phyloP scores from a whole-genome alignment of 2,888 invertebrate species.

The Clepsis dumicolana region DNA sequence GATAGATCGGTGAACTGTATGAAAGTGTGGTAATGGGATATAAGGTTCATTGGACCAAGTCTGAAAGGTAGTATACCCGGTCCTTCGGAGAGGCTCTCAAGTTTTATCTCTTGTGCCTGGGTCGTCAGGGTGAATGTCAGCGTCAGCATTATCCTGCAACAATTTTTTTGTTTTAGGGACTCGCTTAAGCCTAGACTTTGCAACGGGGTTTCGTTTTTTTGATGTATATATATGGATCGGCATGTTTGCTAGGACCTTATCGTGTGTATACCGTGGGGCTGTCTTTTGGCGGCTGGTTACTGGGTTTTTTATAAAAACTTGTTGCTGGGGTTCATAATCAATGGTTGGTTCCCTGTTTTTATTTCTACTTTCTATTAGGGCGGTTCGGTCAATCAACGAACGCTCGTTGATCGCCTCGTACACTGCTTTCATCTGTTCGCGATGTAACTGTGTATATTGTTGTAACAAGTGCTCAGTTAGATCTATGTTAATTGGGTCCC shows the following conservation, averaged over 20 bases:
- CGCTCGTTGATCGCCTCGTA: slow-evolving; percentile 43
- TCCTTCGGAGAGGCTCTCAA: slow-evolving; percentile 38
- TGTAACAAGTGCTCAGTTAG: slow-evolving; percentile 43
- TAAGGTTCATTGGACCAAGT: slow-evolving; percentile 38
- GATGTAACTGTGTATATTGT: slow-evolving; percentile 49
- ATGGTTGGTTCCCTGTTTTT: slow-evolving; percentile 45
- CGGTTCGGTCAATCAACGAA: slow-evolving; percentile 4
- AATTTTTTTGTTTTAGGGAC: slow-evolving; percentile 46
- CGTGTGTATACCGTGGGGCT: slow-evolving; percentile 49
- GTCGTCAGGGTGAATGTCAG: neutral
- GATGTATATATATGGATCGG: slow-evolving; percentile 51
- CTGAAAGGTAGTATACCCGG: slow-evolving; percentile 44
- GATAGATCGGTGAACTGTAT: slow-evolving; percentile 44
- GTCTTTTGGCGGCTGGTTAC: slow-evolving; percentile 48
- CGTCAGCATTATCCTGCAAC: slow-evolving; percentile 47
- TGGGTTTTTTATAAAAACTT: slow-evolving; percentile 47
- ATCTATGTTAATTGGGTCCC: slow-evolving; percentile 46
- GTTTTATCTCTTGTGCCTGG: slow-evolving; percentile 39
- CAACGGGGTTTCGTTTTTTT: slow-evolving; percentile 48
- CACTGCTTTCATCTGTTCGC: slow-evolving; percentile 37
- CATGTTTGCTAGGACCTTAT: slow-evolving; percentile 47
- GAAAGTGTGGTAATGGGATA: slow-evolving; percentile 44
- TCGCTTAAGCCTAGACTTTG: slow-evolving; percentile 47
- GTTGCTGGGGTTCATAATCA: slow-evolving; percentile 45
- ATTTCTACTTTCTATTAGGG: slow-evolving; percentile 43